Evolutionary conservation across 2,113 vertebrate species (phyloP).

Genomic region (Mystacornis crossleyi): DNA sequence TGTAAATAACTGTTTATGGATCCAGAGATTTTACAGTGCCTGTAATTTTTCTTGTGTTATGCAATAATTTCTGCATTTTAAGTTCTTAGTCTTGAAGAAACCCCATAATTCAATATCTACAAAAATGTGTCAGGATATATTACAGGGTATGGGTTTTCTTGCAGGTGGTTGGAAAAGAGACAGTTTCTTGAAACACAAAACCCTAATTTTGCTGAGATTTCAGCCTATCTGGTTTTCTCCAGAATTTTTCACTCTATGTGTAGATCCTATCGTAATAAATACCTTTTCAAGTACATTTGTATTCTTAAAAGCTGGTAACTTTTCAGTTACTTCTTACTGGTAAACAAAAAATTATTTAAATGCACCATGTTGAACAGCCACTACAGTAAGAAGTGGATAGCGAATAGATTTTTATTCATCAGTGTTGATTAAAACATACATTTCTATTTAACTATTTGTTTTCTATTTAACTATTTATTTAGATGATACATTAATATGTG

Average conservation of each 20-base stretch:
- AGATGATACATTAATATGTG: neutral
- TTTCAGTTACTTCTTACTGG: neutral
- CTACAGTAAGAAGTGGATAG: neutral
- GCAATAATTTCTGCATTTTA: neutral
- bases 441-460: neutral
- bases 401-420: neutral
- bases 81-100: neutral
- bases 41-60: neutral
- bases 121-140: neutral
- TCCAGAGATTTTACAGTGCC: neutral
- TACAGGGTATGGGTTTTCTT: neutral
- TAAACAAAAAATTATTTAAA: neutral
- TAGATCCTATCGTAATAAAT: neutral
- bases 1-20: neutral
- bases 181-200: neutral
- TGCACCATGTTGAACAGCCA: neutral
- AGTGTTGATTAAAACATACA: neutral
- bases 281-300: neutral
- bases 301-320: neutral
- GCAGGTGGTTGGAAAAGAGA: neutral
- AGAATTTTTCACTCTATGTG: neutral
- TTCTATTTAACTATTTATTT: neutral
- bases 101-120: accelerated
- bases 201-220: neutral
- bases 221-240: neutral